Percentiles rank a stretch among this genome's conserved stretches.
phyloP scores from a whole-genome alignment of 2,113 vertebrate genomes.

The Erpornis zantholeuca region DNA sequence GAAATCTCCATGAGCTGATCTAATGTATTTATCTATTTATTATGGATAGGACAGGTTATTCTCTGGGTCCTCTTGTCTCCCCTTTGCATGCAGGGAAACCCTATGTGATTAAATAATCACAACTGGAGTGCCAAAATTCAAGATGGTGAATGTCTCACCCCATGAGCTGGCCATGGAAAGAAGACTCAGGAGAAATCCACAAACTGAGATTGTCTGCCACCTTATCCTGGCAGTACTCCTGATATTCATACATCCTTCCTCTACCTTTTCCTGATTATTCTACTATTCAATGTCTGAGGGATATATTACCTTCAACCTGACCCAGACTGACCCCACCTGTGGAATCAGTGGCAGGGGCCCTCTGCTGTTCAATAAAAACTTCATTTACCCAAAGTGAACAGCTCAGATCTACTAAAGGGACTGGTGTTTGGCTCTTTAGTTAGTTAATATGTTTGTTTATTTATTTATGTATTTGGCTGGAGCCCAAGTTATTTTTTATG shows the following conservation, averaged over 20 bases:
- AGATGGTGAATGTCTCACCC: not conserved
- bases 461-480: not conserved
- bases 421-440: not conserved
- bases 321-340: not conserved
- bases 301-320: not conserved
- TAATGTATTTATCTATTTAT: not conserved
- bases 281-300: not conserved
- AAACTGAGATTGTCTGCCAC: not conserved
- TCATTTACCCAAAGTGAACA: not conserved
- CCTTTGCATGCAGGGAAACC: not conserved
- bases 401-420: not conserved
- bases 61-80: not conserved
- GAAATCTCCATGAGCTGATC: not conserved
- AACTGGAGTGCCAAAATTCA: not conserved
- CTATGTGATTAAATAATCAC: not conserved
- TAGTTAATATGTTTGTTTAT: not conserved
- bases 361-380: not conserved
- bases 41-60: not conserved
- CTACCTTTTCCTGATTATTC: not conserved
- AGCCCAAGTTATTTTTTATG: not conserved
- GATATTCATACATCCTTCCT: not conserved
- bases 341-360: accelerated
- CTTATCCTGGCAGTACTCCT: not conserved
- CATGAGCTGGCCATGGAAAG: not conserved
- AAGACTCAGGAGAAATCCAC: not conserved